Base-by-base conservation (phyloP, 2,797 vertebrate genomes). In the Melanotaenia boesemani region DNA sequence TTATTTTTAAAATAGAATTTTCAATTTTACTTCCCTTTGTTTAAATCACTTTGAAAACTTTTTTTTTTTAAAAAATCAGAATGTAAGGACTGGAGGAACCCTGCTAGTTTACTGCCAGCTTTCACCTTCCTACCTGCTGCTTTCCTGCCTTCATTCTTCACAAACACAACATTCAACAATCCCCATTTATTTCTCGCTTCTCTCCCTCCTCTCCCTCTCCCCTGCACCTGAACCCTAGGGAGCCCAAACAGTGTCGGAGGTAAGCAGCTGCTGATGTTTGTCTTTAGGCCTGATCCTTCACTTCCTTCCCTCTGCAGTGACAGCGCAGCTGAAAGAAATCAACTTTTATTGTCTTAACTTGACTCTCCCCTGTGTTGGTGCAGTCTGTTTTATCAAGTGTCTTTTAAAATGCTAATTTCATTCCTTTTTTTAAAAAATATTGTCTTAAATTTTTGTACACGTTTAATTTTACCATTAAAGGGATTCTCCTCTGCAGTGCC, bases 231-330 rank as follows among this genome's bases (percentile, higher is more conserved):
- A 83, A 69, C 86, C 78, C n/a, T 64, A 94, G 93, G 91, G 79
- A 79, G 89, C 86, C 80, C 93, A 93, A 73, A 93, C 92, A n/a
- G 90, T 94, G 88, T 92, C 92, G 0, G 93, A 94, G 92, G 93
- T 95, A 93, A 94, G 92, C 66, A 28, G 83, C 70, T 54, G 67
- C 72, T 81, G 16, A 58, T 70, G 67, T 79, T 26, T 72, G 65
- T 72, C 22, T 74, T 56, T 50, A 63, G 72, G 50, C 22, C 1
- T 16, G 18, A 30, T 70, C 67, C 76, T 62, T 15, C 34, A 6
- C 24, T 26, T 77, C 67, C 63, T 57, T 15, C 37, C 58, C 39
- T 48, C 62, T 65, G 52, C 73, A 48, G 28, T n/a, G 1, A 15
- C 11, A 57, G n/a, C 22, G n/a, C 32, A 52, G 54, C 37, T 32